phyloP scores from a whole-genome alignment of 2,113 vertebrate genomes.

The Corvus hawaiiensis region DNA sequence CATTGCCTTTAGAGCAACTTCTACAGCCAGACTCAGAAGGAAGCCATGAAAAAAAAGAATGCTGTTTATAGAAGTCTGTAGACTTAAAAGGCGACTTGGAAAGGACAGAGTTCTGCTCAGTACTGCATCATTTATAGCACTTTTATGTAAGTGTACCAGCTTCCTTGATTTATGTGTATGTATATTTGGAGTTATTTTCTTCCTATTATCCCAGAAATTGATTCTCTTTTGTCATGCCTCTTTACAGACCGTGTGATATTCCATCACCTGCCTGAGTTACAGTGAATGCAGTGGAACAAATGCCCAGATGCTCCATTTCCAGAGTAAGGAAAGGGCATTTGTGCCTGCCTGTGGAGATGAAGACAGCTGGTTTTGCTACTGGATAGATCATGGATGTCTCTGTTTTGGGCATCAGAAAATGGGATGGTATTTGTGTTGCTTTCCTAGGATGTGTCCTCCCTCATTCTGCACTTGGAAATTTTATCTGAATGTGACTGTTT shows the following conservation, averaged over 20 bases:
- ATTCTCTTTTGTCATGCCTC: not conserved
- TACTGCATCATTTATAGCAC: not conserved
- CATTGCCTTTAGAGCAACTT: not conserved
- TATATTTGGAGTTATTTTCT: constrained; percentile 31
- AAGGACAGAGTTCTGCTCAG: not conserved
- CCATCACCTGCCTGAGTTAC: not conserved
- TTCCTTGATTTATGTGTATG: constrained; percentile 2
- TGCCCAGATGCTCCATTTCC: not conserved
- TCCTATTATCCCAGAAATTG: not conserved
- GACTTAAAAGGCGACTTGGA: not conserved
- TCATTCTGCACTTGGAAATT: not conserved
- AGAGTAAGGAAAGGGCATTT: not conserved
- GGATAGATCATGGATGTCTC: not conserved
- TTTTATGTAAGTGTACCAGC: not conserved
- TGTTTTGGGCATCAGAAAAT: not conserved
- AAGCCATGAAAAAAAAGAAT: not conserved
- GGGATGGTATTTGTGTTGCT: not conserved
- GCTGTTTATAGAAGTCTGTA: not conserved
- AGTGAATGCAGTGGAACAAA: not conserved
- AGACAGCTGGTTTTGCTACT: not conserved
- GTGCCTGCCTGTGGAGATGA: not conserved
- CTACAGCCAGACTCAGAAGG: not conserved
- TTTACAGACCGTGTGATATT: not conserved
- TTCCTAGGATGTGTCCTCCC: not conserved
- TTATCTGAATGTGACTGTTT: not conserved